Evolutionary conservation across 92 coral and sea anemone genomes (phyloP).

Genomic region (Metridium senile): DNA sequence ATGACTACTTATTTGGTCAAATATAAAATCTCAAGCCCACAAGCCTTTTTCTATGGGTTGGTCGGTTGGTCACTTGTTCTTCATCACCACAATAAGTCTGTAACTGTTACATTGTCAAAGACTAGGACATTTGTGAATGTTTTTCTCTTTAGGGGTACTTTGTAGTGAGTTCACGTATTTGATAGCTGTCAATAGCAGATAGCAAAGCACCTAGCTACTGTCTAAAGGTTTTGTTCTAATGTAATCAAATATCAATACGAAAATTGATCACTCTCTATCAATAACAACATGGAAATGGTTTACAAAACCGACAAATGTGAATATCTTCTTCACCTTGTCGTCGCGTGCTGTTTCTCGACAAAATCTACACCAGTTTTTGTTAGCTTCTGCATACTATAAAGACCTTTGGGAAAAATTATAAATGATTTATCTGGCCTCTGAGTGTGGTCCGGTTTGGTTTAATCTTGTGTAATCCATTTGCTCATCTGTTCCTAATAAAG

Average conservation of each 20-base stretch:
- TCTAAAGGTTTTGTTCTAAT: slow-evolving; percentile 75
- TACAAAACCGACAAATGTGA: slow-evolving; percentile 9
- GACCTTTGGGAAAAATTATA: too few relatives aligned
- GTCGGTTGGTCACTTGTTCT: neutral
- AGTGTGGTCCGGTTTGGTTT: slow-evolving; percentile 24
- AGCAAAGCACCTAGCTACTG: slow-evolving; percentile 20
- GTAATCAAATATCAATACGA: slow-evolving; percentile 85
- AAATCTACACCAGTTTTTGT: too few relatives aligned
- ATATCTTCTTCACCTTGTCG: neutral
- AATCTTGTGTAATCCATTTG: slow-evolving; percentile 61
- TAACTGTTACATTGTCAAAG: neutral
- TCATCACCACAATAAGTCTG: neutral
- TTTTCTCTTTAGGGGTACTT: neutral
- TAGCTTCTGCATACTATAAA: too few relatives aligned
- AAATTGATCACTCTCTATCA: slow-evolving; percentile 74
- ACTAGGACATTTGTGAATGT: neutral
- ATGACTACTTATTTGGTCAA: slow-evolving; percentile 68
- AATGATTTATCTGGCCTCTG: neutral
- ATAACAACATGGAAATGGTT: slow-evolving; percentile 45
- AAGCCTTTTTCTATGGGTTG: neutral
- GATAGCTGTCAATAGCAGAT: slow-evolving; percentile 19
- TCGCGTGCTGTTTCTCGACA: neutral
- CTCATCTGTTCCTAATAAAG: slow-evolving; percentile 76
- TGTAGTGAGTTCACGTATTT: neutral
- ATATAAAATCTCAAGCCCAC: slow-evolving; percentile 32